Evolutionary conservation across 1,140 invertebrate genomes (phyloP), one percentile per base, ranked within the genome.

Genomic region (Delia radicum): DNA sequence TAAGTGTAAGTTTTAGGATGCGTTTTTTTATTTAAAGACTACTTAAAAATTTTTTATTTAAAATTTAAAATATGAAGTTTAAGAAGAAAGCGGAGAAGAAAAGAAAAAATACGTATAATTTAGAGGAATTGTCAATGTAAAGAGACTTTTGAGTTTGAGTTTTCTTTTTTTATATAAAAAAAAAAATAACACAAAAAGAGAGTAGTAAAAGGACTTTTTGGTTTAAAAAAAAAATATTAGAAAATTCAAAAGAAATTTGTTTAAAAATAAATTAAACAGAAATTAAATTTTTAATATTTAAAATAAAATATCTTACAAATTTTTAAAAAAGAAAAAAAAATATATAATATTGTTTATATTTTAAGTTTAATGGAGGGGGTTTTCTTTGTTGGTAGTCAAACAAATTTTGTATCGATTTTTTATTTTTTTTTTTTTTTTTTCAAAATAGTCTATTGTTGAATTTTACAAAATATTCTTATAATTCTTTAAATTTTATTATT

Each of bases 11-110:
- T 55, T 55, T 55, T 55, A 21, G 46, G 37, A 28, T 15, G 37
- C 26, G 12, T 73, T 48, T 46, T 7, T 73, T 3, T 73, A 13
- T 73, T 48, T 73, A 12, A 33, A 69, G 12, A 69, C 65, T 69
- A 37, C 65, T 69, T 26, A 55, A 28, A 48, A 55, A 73, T 3
- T 2, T 46, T 73, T 24, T 55, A 8, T 55, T 55, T 73, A 27
- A 26, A 0, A 48, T 73, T 48, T 13, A 15, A n/a, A 29, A 46
- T n/a, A 73, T 27, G 48, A 73, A 37, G 18, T 72, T 55, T 10
- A 37, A 55, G 15, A 15, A 15, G 4, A 48, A 48, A 37, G n/a
- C 15, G 42, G n/a, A 15, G 15, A 48, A 21, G 24, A 55, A 55
- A 5, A 3, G 4, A 55, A 55, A 21, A 6, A 55, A 55, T 21